Percentiles rank a stretch among this genome's conserved stretches.
phyloP scores from a whole-genome alignment of 1,140 invertebrate species.

The Oedothorax gibbosus region DNA sequence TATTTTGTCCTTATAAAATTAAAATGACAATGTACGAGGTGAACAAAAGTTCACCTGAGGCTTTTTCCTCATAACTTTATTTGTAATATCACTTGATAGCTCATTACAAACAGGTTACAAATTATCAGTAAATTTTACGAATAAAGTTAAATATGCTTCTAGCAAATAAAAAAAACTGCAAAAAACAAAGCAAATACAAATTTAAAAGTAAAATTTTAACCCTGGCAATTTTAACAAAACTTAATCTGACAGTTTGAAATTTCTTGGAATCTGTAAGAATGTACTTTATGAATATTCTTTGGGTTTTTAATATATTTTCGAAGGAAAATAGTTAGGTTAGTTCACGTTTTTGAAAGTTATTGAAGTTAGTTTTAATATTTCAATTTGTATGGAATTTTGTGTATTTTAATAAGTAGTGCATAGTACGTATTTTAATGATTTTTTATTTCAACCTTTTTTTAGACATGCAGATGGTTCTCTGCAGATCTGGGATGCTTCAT shows the following conservation, averaged over 20 bases:
- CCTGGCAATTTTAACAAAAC: too few species aligned
- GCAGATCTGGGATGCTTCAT: slow-evolving; percentile 98
- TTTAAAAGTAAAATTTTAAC: neutral
- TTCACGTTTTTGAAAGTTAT: neutral
- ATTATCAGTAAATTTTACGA: too few species aligned
- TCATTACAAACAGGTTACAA: too few species aligned
- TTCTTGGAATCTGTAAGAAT: too few species aligned
- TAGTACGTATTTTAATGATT: neutral
- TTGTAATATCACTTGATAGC: too few species aligned
- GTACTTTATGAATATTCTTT: too few species aligned
- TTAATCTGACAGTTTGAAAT: too few species aligned
- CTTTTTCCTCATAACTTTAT: neutral
- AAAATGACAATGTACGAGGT: neutral
- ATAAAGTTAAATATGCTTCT: too few species aligned
- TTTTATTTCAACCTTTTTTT: slow-evolving; percentile 61
- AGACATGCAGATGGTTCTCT: slow-evolving; percentile 96
- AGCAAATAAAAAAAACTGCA: too few species aligned
- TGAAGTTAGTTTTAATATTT: neutral
- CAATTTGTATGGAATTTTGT: too few species aligned
- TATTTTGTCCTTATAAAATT: neutral
- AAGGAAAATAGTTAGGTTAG: neutral
- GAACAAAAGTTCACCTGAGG: neutral
- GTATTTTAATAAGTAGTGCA: neutral
- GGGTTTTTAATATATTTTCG: neutral
- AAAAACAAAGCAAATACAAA: neutral